Percentiles rank a stretch among this genome's conserved stretches.
Evolutionary conservation across 2,797 vertebrate genomes (phyloP).

Genomic region (Peromyscus eremicus): DNA sequence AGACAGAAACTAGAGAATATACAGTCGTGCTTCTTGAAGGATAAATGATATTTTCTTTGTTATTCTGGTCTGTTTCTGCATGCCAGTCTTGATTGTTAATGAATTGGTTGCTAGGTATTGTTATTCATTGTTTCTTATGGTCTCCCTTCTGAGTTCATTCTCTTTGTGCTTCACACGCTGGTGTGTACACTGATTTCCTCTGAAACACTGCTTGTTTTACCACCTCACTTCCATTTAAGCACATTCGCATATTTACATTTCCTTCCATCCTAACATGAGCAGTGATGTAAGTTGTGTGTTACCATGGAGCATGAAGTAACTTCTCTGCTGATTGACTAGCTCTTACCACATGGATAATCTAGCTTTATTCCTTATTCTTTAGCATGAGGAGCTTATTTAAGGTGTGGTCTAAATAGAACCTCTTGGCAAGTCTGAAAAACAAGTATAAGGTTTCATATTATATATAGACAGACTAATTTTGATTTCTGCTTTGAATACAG

Average conservation of each 20-base stretch:
- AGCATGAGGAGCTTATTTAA: conserved; percentile 17
- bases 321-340: background rate
- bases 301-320: background rate
- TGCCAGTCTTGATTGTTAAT: background rate
- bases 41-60: background rate
- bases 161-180: background rate
- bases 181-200: background rate
- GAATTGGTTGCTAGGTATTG: background rate
- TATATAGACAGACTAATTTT: background rate
- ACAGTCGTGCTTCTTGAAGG: background rate
- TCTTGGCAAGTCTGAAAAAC: conserved; percentile 24
- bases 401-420: background rate
- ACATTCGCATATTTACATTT: background rate
- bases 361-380: conserved; percentile 13
- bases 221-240: background rate
- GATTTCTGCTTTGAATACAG: conserved; percentile 55
- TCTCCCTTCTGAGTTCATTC: conserved; percentile 31
- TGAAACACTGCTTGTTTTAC: background rate
- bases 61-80: background rate
- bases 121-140: background rate
- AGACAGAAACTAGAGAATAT: background rate
- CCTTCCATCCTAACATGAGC: background rate
- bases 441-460: background rate
- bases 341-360: background rate
- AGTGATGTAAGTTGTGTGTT: background rate